Evolutionary conservation across 2,888 invertebrate species (phyloP).

Genomic region (Chironomus riparius): DNA sequence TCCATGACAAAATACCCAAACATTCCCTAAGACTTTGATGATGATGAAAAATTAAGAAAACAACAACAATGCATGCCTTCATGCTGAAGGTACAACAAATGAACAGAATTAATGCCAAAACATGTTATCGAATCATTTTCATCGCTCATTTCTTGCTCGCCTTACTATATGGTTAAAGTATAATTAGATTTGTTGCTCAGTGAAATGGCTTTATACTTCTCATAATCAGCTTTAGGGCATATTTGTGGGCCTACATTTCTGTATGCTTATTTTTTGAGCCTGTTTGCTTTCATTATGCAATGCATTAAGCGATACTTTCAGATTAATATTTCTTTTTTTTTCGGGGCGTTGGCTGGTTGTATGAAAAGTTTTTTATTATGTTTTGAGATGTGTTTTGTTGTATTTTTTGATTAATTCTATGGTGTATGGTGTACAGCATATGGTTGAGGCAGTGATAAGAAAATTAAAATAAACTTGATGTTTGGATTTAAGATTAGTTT

Average conservation of each 20-base stretch:
- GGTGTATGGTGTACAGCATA: too few relatives aligned
- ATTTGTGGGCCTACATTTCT: background rate
- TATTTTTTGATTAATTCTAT: too few relatives aligned
- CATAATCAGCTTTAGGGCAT: background rate
- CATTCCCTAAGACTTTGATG: too few relatives aligned
- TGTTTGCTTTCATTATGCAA: background rate
- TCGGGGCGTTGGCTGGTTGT: background rate
- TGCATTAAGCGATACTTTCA: background rate
- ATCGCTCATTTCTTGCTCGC: background rate
- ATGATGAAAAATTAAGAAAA: background rate
- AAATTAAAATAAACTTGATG: too few relatives aligned
- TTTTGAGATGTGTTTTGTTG: too few relatives aligned
- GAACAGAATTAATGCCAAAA: constrained; percentile 8
- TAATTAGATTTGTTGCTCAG: constrained; percentile 23
- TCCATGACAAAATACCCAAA: too few relatives aligned
- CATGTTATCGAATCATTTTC: constrained; percentile 24
- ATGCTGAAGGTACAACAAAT: background rate
- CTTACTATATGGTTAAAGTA: background rate
- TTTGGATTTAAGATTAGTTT: too few relatives aligned
- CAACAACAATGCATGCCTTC: background rate
- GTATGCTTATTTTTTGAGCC: background rate
- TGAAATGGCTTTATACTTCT: background rate
- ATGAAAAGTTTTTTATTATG: too few relatives aligned
- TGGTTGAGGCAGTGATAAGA: too few relatives aligned
- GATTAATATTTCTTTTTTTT: background rate